A percentile compares a stretch with the other conserved stretches of the same genome.
Evolutionary conservation across 2,888 invertebrate species (phyloP).

Genomic region (Microchrysa polita): DNA sequence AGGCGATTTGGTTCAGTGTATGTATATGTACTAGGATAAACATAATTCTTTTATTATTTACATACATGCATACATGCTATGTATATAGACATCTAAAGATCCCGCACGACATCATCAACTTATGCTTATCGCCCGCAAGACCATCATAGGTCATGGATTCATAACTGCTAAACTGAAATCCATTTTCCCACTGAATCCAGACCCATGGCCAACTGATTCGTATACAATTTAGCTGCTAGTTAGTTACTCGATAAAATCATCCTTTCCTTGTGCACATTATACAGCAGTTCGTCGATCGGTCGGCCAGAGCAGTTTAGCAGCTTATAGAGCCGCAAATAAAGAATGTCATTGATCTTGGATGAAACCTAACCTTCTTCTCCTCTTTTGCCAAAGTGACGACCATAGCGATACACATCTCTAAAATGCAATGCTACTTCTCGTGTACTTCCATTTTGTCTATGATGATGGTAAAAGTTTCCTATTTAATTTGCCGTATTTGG

Average conservation of each 20-base stretch:
- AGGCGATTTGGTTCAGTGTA: too few relatives aligned
- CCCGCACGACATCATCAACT: constrained; percentile 29
- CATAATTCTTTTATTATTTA: too few relatives aligned
- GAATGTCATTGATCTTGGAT: constrained; percentile 38
- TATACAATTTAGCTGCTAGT: background rate
- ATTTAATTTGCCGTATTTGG: constrained; percentile 41
- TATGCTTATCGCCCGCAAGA: constrained; percentile 39
- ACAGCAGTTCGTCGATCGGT: constrained; percentile 6
- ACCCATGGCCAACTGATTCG: background rate
- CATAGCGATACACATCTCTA: background rate
- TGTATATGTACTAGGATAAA: too few relatives aligned
- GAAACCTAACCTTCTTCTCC: too few relatives aligned
- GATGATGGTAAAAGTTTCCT: constrained; percentile 24
- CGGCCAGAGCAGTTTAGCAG: background rate
- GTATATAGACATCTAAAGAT: constrained; percentile 16
- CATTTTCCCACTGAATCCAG: constrained; percentile 6
- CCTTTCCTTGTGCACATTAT: too few relatives aligned
- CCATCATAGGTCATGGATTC: constrained; percentile 32
- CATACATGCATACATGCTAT: too few relatives aligned
- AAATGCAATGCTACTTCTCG: background rate
- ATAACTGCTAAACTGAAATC: constrained; percentile 19
- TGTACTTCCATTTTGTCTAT: constrained; percentile 34
- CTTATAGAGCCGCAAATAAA: background rate
- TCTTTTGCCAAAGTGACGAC: background rate
- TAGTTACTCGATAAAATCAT: background rate